Conservation (phyloP, 1,140 invertebrate species). For the Drosophila biarmipes region DNA sequence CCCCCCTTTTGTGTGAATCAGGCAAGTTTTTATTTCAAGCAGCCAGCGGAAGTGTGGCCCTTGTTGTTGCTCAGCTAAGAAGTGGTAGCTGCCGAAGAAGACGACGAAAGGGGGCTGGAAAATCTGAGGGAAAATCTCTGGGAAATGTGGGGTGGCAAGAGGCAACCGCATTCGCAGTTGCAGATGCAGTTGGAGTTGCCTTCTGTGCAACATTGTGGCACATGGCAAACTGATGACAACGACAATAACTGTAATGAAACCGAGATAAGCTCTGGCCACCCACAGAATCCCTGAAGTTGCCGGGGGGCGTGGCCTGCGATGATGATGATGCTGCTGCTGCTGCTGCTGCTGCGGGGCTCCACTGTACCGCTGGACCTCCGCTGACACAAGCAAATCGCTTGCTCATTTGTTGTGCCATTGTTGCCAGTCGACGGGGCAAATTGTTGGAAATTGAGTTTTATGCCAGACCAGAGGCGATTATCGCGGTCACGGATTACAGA, state of each 20-base stretch:
- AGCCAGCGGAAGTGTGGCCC: slow-evolving; percentile 71
- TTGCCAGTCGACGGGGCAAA: slow-evolving; percentile 53
- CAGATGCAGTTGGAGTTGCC: slow-evolving; percentile 52
- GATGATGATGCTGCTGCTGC: slow-evolving; percentile 24
- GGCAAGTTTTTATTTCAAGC: slow-evolving; percentile 79
- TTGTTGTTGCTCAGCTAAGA: slow-evolving; percentile 51
- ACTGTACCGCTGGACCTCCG: slow-evolving; percentile 24
- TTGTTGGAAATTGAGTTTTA: slow-evolving; percentile 54
- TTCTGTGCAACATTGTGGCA: slow-evolving; percentile 73
- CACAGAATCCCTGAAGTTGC: neutral
- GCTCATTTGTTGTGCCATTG: slow-evolving; percentile 72
- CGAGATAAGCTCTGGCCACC: slow-evolving; percentile 65
- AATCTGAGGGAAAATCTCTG: neutral
- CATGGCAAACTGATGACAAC: slow-evolving; percentile 74
- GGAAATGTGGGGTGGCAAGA: neutral
- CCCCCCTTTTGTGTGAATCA: slow-evolving; percentile 38
- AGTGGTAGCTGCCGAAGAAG: slow-evolving; percentile 23
- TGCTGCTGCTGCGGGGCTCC: slow-evolving; percentile 28
- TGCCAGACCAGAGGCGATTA: slow-evolving; percentile 57
- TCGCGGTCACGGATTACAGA: slow-evolving; percentile 44
- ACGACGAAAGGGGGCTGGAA: slow-evolving; percentile 5
- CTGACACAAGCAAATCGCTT: slow-evolving; percentile 58
- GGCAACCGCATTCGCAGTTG: slow-evolving; percentile 14
- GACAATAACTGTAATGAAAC: slow-evolving; percentile 79
- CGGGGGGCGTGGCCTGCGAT: neutral